These are phyloP conservation scores for Platycercus adscitus DNA, from an alignment of 2,113 vertebrate genomes.

Conservation along the genomic window DNA sequence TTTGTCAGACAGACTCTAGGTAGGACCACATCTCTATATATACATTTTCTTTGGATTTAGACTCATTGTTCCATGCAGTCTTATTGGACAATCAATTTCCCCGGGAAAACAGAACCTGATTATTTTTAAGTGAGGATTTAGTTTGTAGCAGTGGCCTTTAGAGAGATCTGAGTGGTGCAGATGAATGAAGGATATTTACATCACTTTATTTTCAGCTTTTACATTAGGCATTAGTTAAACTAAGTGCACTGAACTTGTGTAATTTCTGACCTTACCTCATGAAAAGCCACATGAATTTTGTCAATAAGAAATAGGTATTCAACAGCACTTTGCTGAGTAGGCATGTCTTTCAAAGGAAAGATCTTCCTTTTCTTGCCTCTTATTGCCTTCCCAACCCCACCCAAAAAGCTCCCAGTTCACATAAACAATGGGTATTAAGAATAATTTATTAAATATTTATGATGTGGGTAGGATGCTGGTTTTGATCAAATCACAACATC, in stretches of 20 bases:
- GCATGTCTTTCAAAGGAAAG: neutral
- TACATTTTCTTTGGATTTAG: neutral
- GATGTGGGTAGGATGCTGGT: neutral
- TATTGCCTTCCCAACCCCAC: neutral
- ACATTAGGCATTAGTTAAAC: neutral
- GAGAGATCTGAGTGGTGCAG: neutral
- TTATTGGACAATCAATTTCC: neutral
- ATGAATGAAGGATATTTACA: neutral
- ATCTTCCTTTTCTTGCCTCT: neutral
- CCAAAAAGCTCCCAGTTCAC: neutral
- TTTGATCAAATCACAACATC: neutral
- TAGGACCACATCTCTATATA: neutral
- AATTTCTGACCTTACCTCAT: neutral
- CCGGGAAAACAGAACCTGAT: neutral
- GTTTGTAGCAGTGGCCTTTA: neutral
- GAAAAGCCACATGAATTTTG: neutral
- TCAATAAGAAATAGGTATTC: neutral
- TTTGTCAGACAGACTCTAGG: neutral
- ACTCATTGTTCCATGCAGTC: neutral
- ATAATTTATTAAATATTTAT: neutral
- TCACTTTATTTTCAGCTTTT: neutral
- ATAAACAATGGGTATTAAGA: neutral
- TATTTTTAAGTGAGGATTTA: neutral
- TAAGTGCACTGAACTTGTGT: neutral
- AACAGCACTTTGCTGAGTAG: neutral